Conservation (phyloP, 1,140 invertebrate species). For the Amphibalanus amphitrite region DNA sequence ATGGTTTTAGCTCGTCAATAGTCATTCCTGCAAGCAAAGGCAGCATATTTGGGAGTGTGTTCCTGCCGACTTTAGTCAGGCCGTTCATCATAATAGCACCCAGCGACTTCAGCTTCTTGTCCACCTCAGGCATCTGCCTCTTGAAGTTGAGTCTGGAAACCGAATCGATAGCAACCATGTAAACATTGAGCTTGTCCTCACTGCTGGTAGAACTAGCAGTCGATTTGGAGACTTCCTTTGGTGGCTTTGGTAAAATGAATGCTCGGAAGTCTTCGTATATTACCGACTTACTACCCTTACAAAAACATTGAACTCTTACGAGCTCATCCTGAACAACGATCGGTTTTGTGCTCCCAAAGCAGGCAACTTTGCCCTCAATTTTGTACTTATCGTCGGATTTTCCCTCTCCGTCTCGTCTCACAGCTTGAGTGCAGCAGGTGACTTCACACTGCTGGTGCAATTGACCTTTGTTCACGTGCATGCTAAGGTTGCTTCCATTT, state of each 20-base stretch:
- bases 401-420: background rate
- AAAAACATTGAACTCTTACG: background rate
- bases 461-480: background rate
- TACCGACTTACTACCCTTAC: background rate
- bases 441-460: background rate
- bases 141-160: slow-evolving; percentile 38
- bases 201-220: background rate
- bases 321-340: background rate
- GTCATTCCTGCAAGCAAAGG: slow-evolving; percentile 24
- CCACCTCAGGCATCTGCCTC: slow-evolving; percentile 34
- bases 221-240: background rate
- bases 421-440: background rate
- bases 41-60: slow-evolving; percentile 30
- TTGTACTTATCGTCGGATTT: background rate
- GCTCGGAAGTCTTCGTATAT: background rate
- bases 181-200: slow-evolving; percentile 18
- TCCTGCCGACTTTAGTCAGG: slow-evolving; percentile 29
- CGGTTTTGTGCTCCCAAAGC: background rate
- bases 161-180: slow-evolving; percentile 37
- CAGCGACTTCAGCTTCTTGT: slow-evolving; percentile 27
- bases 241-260: background rate
- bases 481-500: background rate
- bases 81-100: slow-evolving; percentile 27
- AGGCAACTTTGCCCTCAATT: background rate
- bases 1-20: slow-evolving; percentile 5